Conservation (phyloP, 2,888 invertebrate species). For the Protonemura montana region DNA sequence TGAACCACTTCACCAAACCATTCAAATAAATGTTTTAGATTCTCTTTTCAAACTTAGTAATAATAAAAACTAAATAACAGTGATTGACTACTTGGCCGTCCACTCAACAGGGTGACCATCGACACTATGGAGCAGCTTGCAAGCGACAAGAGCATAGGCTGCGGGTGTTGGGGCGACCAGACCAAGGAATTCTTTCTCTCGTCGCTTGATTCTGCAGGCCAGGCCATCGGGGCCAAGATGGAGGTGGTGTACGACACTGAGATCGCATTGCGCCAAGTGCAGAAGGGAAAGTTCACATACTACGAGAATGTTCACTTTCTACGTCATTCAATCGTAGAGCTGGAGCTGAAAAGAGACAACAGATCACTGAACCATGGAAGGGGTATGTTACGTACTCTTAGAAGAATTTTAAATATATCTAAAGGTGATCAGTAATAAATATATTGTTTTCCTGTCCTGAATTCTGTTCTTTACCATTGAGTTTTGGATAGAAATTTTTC, state of each 20-base stretch:
- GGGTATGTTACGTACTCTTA: too few relatives aligned
- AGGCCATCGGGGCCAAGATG: constrained; percentile 72
- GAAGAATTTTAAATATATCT: too few relatives aligned
- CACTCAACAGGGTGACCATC: constrained; percentile 77
- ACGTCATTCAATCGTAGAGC: constrained; percentile 68
- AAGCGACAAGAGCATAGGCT: constrained; percentile 68
- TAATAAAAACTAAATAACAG: too few relatives aligned
- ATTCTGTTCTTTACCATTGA: too few relatives aligned
- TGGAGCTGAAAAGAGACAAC: constrained; percentile 38
- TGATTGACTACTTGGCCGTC: too few relatives aligned
- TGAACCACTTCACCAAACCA: too few relatives aligned
- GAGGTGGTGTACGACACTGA: constrained; percentile 69
- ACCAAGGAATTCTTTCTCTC: constrained; percentile 74
- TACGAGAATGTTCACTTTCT: constrained; percentile 80
- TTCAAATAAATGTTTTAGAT: too few relatives aligned
- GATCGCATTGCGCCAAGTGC: constrained; percentile 71
- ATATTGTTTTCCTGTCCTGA: too few relatives aligned
- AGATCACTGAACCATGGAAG: neutral
- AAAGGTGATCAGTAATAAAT: too few relatives aligned
- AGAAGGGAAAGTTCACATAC: constrained; percentile 76
- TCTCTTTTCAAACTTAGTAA: too few relatives aligned
- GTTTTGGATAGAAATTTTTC: too few relatives aligned
- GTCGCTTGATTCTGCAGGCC: constrained; percentile 72
- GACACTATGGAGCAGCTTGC: constrained; percentile 76
- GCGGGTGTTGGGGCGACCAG: constrained; percentile 77